Conservation (phyloP, 2,113 vertebrate genomes). For the Pseudois nayaur region DNA sequence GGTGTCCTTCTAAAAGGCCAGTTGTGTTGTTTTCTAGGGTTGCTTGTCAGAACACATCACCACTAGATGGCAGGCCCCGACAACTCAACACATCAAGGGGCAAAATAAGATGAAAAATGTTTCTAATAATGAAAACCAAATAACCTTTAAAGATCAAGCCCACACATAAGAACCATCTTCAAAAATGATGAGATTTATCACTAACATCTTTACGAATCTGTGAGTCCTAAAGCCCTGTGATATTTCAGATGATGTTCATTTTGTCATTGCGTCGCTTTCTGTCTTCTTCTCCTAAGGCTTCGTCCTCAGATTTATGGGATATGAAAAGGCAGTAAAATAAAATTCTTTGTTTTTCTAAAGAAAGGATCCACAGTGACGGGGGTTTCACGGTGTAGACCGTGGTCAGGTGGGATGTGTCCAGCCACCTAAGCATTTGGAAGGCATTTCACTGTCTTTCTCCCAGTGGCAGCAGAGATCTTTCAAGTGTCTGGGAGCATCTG, state of each 20-base stretch:
- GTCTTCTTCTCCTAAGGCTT: constrained; percentile 31
- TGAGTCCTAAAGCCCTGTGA: constrained; percentile 56
- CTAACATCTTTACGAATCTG: constrained; percentile 56
- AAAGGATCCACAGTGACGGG: neutral
- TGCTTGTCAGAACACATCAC: neutral
- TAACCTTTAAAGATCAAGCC: constrained; percentile 79
- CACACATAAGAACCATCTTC: constrained; percentile 60
- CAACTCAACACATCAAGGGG: neutral
- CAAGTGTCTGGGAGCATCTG: neutral
- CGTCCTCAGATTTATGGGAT: constrained; percentile 14
- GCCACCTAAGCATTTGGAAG: neutral
- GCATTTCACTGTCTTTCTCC: neutral
- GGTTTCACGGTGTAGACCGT: neutral
- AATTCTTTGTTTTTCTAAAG: constrained; percentile 34
- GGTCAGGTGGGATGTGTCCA: neutral
- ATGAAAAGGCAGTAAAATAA: constrained; percentile 33
- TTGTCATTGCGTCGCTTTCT: constrained; percentile 19
- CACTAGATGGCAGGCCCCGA: constrained; percentile 76
- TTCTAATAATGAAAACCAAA: constrained; percentile 76
- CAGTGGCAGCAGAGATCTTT: neutral
- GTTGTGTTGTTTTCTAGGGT: neutral
- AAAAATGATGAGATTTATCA: constrained; percentile 70
- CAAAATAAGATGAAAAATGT: constrained; percentile 74
- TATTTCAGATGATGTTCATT: constrained; percentile 57
- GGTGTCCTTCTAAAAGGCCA: neutral